phyloP scores from a whole-genome alignment of 2,888 invertebrate species.

The Cosmorhoe ocellata region DNA sequence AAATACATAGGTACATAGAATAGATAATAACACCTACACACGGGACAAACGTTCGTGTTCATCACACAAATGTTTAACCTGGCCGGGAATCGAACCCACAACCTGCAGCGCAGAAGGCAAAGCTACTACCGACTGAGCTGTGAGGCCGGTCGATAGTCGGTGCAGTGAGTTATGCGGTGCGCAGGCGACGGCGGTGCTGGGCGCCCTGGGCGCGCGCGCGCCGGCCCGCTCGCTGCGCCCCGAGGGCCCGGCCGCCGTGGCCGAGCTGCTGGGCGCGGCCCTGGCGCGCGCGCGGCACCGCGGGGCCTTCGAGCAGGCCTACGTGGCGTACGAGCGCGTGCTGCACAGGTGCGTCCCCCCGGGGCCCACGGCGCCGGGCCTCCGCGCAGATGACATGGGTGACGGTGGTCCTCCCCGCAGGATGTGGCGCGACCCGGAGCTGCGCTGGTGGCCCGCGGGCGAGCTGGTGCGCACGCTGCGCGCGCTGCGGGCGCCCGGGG shows the following conservation, averaged over 20 bases:
- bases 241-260: constrained; percentile 17
- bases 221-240: background rate
- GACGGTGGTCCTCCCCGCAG: constrained; percentile 4
- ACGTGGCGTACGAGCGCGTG: constrained; percentile 13
- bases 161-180: no score
- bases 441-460: background rate
- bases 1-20: no score
- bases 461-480: constrained; percentile 42
- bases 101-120: no score
- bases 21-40: no score
- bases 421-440: constrained; percentile 8
- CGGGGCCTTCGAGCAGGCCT: constrained; percentile 98
- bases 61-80: no score
- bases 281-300: constrained; percentile 93
- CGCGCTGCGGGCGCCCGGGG: constrained; percentile 65
- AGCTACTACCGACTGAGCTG: no score
- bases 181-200: constrained; percentile 86
- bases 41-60: no score
- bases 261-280: constrained; percentile 64
- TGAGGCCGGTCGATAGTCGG: no score
- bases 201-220: constrained; percentile 55
- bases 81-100: no score
- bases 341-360: constrained; percentile 6
- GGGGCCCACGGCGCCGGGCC: no score
- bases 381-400: no score